Conservation (phyloP, 1,140 invertebrate genomes). For the Bombus turneri region DNA sequence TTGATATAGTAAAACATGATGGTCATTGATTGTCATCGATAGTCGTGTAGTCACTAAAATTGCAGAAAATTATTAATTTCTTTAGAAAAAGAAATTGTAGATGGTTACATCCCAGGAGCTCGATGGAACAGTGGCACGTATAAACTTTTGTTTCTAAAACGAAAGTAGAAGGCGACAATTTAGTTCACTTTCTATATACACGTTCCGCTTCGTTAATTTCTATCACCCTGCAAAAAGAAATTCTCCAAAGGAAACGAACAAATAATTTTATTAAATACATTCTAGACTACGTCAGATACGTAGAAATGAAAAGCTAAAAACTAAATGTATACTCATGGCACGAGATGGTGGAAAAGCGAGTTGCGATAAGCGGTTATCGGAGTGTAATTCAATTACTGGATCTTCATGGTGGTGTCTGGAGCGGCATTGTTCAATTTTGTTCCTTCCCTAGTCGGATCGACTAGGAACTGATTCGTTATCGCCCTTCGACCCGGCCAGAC, state of each 20-base stretch:
- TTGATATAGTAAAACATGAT: too few relatives aligned
- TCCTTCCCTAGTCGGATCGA: conserved; percentile 46
- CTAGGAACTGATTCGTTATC: conserved; percentile 77
- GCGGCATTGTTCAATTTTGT: conserved; percentile 76
- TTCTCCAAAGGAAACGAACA: not conserved
- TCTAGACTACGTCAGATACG: not conserved
- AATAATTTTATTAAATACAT: not conserved
- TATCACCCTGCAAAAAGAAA: rapidly evolving
- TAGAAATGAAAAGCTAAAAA: conserved; percentile 38
- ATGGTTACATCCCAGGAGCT: too few relatives aligned
- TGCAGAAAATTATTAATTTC: too few relatives aligned
- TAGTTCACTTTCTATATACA: not conserved
- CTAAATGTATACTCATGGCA: conserved; percentile 58
- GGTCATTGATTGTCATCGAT: too few relatives aligned
- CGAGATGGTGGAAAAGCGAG: conserved; percentile 34
- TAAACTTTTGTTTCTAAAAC: too few relatives aligned
- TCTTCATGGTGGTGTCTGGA: conserved; percentile 77
- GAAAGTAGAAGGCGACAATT: not conserved
- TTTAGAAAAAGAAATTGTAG: too few relatives aligned
- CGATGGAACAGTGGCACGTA: too few relatives aligned
- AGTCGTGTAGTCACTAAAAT: too few relatives aligned
- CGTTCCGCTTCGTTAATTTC: not conserved
- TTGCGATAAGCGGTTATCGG: conserved; percentile 77
- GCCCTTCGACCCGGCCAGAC: conserved; percentile 65
- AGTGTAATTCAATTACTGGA: conserved; percentile 80